Percentiles rank a stretch among this genome's conserved stretches.
Conservation (phyloP, 2,888 invertebrate genomes). For the Punctoribates punctum region DNA sequence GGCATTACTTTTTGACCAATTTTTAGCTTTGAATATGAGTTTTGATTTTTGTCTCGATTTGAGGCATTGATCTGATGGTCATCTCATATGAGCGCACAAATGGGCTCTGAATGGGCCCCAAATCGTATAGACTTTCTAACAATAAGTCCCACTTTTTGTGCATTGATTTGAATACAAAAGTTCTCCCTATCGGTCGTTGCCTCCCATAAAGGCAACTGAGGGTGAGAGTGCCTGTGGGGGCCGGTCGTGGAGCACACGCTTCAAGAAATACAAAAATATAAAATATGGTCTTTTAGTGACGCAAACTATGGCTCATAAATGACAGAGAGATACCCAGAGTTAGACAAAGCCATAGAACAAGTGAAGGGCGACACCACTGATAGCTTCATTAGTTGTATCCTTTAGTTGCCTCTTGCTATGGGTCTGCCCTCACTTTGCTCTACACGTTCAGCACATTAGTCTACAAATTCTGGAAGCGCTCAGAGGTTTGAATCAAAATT, state of each 20-base stretch:
- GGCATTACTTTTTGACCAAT: neutral
- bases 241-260: constrained; percentile 12
- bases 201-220: neutral
- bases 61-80: constrained; percentile 15
- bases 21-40: neutral
- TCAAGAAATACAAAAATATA: constrained; percentile 35
- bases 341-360: neutral
- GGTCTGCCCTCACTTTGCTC: constrained; percentile 16
- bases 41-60: neutral
- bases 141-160: neutral
- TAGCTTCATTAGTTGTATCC: constrained; percentile 34
- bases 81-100: constrained; percentile 26
- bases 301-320: neutral
- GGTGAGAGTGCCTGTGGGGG: neutral
- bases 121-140: constrained; percentile 13
- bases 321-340: neutral
- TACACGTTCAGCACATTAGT: constrained; percentile 23
- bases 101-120: neutral
- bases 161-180: constrained; percentile 24
- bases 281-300: constrained; percentile 24
- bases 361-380: constrained; percentile 24
- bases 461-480: constrained; percentile 10
- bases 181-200: constrained; percentile 34
- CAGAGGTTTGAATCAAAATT: constrained; percentile 26
- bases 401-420: constrained; percentile 7